Evolutionary conservation across 2,113 vertebrate species (phyloP).

Genomic region (Leptodactylus fuscus): DNA sequence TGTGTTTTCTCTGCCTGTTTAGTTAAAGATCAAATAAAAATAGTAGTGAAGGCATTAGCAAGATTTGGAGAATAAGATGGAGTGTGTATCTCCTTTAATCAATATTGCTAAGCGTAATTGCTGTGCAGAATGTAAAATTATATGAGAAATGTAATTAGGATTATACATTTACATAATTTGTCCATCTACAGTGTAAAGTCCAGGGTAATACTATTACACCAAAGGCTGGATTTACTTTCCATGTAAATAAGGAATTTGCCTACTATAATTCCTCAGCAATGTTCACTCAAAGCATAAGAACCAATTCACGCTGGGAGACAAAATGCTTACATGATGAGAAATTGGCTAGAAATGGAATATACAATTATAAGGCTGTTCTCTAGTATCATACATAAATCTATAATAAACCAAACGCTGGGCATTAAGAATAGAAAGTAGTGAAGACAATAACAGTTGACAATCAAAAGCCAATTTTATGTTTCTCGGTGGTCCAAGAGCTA

Average conservation of each 20-base stretch:
- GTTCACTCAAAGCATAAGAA: neutral
- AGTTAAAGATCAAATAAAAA: slow-evolving; percentile 55
- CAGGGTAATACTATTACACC: slow-evolving; percentile 17
- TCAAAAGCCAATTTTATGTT: too few species aligned
- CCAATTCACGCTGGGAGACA: slow-evolving; percentile 3
- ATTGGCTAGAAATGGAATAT: slow-evolving; percentile 22
- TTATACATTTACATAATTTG: slow-evolving; percentile 50
- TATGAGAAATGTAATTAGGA: slow-evolving; percentile 54
- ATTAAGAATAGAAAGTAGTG: too few species aligned
- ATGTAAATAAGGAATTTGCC: slow-evolving; percentile 5
- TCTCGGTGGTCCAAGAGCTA: too few species aligned
- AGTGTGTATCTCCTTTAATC: slow-evolving; percentile 54
- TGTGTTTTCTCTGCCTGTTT: slow-evolving; percentile 59
- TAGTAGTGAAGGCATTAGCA: slow-evolving; percentile 59
- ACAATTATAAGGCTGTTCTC: slow-evolving; percentile 2
- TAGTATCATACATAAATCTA: neutral
- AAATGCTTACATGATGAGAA: slow-evolving; percentile 21
- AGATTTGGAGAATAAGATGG: slow-evolving; percentile 44
- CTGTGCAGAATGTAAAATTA: slow-evolving; percentile 49
- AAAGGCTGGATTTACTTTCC: slow-evolving; percentile 14
- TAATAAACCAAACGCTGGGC: too few species aligned
- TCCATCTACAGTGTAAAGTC: slow-evolving; percentile 35
- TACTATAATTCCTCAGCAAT: slow-evolving; percentile 2
- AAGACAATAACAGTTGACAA: too few species aligned
- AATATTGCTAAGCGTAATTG: slow-evolving; percentile 45